Percentiles rank a stretch among this genome's conserved stretches.
These are phyloP conservation scores for Apeltes quadracus DNA, from an alignment of 2,113 vertebrate species.

Conservation along the genomic window DNA sequence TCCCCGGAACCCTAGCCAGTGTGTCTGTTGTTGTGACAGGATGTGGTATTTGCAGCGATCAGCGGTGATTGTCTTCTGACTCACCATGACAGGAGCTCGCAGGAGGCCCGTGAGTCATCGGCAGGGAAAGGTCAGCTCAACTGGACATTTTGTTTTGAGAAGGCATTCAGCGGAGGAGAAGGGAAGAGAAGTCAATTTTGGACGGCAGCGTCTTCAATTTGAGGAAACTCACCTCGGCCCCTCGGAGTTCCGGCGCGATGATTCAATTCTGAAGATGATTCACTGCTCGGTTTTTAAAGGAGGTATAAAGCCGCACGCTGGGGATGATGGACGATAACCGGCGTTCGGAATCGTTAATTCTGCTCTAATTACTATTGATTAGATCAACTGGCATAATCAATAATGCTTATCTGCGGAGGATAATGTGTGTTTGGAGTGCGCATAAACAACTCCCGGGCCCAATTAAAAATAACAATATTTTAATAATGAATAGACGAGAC, in stretches of 20 bases:
- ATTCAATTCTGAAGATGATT: conserved; percentile 37
- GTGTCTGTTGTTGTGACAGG: conserved; percentile 40
- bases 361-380: conserved; percentile 70
- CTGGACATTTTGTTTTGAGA: conserved; percentile 38
- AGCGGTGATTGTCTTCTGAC: conserved; percentile 62
- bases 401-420: conserved; percentile 44
- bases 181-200: conserved; percentile 11
- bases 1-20: neutral
- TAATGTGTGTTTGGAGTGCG: conserved; percentile 27
- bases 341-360: conserved; percentile 44
- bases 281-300: conserved; percentile 11
- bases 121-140: conserved; percentile 61
- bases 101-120: conserved; percentile 58
- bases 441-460: conserved; percentile 42
- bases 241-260: neutral
- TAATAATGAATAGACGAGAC: conserved; percentile 30
- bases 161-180: neutral
- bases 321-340: conserved; percentile 36
- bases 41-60: conserved; percentile 58
- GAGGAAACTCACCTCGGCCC: conserved; percentile 10
- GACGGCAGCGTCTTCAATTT: conserved; percentile 7
- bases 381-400: conserved; percentile 51
- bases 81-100: conserved; percentile 54
- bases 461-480: conserved; percentile 45
- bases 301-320: conserved; percentile 24